Conservation (phyloP, 2,113 vertebrate species). For the Noturus placidus region DNA sequence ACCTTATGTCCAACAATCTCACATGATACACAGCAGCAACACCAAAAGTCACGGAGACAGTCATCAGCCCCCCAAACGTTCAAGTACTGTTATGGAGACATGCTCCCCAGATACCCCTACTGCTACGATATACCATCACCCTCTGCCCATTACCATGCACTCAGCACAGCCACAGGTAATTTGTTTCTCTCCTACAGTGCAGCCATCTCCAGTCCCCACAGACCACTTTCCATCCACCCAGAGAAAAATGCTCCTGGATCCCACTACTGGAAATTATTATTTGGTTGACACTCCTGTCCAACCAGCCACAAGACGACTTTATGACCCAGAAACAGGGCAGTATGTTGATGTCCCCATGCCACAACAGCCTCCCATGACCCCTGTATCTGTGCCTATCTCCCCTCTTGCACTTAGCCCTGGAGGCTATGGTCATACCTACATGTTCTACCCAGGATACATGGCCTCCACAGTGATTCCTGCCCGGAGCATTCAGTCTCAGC, state of each 20-base stretch:
- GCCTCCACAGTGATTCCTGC: constrained; percentile 76
- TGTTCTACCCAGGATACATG: constrained; percentile 91
- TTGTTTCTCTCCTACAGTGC: constrained; percentile 79
- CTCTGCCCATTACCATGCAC: constrained; percentile 67
- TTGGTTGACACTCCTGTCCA: constrained; percentile 89
- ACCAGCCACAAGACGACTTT: constrained; percentile 83
- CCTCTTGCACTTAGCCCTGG: constrained; percentile 82
- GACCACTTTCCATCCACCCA: constrained; percentile 79
- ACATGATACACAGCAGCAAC: constrained; percentile 36
- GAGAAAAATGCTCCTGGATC: constrained; percentile 92
- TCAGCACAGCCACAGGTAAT: constrained; percentile 73
- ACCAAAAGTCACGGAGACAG: constrained; percentile 41
- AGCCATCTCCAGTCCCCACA: constrained; percentile 65
- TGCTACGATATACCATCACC: constrained; percentile 75
- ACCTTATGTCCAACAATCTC: constrained; percentile 53
- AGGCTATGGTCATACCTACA: constrained; percentile 83
- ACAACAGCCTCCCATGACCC: constrained; percentile 73
- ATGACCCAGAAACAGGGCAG: constrained; percentile 92
- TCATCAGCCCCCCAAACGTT: constrained; percentile 50
- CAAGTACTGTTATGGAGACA: constrained; percentile 65
- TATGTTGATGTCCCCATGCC: constrained; percentile 90
- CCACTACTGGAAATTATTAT: constrained; percentile 90
- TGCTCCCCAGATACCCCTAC: constrained; percentile 68
- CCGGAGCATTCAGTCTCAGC: constrained; percentile 71
- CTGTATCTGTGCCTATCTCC: constrained; percentile 76